Conservation (phyloP, 2,888 invertebrate genomes). For the Piscicola geometra region DNA sequence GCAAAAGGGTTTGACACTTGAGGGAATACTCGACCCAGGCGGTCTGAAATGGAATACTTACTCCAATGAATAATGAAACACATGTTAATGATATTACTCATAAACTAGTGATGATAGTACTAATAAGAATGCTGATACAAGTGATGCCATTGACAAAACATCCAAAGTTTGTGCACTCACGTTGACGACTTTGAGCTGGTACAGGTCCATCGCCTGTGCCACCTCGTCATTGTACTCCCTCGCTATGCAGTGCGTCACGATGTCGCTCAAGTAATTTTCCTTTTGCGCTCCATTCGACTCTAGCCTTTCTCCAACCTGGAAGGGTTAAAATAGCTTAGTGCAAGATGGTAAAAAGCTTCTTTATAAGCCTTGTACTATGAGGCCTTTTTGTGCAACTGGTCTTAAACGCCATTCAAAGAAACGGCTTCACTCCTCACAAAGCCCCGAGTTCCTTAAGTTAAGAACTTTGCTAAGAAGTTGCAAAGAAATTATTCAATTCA, state of each 20-base stretch:
- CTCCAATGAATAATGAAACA: neutral
- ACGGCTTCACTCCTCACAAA: no score
- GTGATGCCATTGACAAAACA: no score
- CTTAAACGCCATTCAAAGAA: neutral
- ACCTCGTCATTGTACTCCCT: conserved; percentile 64
- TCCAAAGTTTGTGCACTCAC: conserved; percentile 47
- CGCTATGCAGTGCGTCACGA: conserved; percentile 86
- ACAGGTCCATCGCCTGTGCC: conserved; percentile 83
- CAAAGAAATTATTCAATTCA: no score
- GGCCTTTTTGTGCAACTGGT: neutral
- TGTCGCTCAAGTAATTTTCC: conserved; percentile 80
- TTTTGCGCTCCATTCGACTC: conserved; percentile 82
- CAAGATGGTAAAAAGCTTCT: no score
- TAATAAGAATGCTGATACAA: neutral
- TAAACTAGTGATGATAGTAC: neutral
- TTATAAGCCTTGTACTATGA: no score
- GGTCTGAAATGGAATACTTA: conserved; percentile 50
- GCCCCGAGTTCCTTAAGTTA: no score
- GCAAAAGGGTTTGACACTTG: conserved; percentile 61
- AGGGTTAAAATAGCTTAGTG: no score
- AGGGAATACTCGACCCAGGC: conserved; percentile 70
- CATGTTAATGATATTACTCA: no score
- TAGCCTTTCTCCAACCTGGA: conserved; percentile 60
- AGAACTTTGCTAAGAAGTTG: no score
- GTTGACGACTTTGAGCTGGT: conserved; percentile 83